Evolutionary conservation across 2,888 invertebrate genomes (phyloP).

Genomic region (Choristoneura rosaceana): DNA sequence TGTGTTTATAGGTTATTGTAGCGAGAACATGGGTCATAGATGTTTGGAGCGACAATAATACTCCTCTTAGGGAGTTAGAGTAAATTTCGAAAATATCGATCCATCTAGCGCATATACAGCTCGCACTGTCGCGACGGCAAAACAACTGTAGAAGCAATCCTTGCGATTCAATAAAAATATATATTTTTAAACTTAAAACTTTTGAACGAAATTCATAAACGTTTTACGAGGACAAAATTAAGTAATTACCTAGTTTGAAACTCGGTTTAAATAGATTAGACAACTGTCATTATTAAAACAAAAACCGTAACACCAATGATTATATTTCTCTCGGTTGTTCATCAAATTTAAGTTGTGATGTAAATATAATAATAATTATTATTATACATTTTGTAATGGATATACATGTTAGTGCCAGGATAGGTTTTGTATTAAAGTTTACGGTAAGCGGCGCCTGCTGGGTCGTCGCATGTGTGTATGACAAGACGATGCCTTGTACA

Average conservation of each 20-base stretch:
- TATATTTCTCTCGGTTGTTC: constrained; percentile 81
- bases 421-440: constrained; percentile 82
- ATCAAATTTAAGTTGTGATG: constrained; percentile 83
- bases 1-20: constrained; percentile 17
- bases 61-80: constrained; percentile 63
- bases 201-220: constrained; percentile 42
- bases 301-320: constrained; percentile 71
- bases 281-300: constrained; percentile 59
- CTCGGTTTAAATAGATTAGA: constrained; percentile 25
- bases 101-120: constrained; percentile 13
- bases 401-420: constrained; percentile 85
- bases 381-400: constrained; percentile 84
- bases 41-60: constrained; percentile 70
- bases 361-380: constrained; percentile 75
- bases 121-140: neutral
- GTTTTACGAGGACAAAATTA: neutral
- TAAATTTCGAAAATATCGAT: constrained; percentile 35
- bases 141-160: constrained; percentile 25
- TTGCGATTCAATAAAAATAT: constrained; percentile 34
- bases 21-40: constrained; percentile 43
- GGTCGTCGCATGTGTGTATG: constrained; percentile 50
- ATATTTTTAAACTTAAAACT: constrained; percentile 44
- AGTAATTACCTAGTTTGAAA: constrained; percentile 8
- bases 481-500: constrained; percentile 81
- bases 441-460: constrained; percentile 50